phyloP scores from a whole-genome alignment of 2,113 vertebrate genomes.

The Australoheros scitulus region DNA sequence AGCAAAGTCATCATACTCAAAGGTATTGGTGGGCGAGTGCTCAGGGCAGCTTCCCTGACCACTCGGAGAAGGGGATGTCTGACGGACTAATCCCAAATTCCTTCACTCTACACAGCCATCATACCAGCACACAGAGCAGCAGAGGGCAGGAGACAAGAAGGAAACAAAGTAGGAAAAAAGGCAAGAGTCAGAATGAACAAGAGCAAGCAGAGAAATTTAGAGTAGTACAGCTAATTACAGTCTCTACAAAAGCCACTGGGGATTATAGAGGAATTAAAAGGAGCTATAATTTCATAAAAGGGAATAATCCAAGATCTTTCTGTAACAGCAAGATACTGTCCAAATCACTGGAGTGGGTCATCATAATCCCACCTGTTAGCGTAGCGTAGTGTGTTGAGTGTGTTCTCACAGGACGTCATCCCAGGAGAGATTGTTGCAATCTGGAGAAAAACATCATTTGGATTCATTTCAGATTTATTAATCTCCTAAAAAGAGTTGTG shows the following conservation, averaged over 20 bases:
- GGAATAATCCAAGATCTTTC: not conserved
- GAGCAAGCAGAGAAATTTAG: conserved; percentile 28
- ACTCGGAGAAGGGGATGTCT: conserved; percentile 98
- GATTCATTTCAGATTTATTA: not conserved
- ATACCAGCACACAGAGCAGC: conserved; percentile 74
- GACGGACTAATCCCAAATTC: conserved; percentile 99
- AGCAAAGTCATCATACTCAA: conserved; percentile 95
- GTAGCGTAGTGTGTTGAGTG: conserved; percentile 96
- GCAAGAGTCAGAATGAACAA: conserved; percentile 61
- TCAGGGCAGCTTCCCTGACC: conserved; percentile 92
- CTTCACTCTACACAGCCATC: conserved; percentile 89
- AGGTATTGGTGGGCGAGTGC: conserved; percentile 93
- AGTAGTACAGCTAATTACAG: not conserved
- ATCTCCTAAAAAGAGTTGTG: not conserved
- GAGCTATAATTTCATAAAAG: not conserved
- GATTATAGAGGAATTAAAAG: not conserved
- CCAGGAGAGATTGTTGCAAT: conserved; percentile 98
- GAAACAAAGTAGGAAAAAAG: conserved; percentile 52
- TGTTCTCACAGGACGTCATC: conserved; percentile 99
- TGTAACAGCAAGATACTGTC: not conserved
- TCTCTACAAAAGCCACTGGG: not conserved
- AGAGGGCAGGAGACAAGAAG: conserved; percentile 37
- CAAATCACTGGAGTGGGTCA: not conserved
- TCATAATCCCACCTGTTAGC: conserved; percentile 90
- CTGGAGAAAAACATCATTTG: conserved; percentile 67